Evolutionary conservation across 1,140 invertebrate species (phyloP).

Genomic region (Melanaphis sacchari): DNA sequence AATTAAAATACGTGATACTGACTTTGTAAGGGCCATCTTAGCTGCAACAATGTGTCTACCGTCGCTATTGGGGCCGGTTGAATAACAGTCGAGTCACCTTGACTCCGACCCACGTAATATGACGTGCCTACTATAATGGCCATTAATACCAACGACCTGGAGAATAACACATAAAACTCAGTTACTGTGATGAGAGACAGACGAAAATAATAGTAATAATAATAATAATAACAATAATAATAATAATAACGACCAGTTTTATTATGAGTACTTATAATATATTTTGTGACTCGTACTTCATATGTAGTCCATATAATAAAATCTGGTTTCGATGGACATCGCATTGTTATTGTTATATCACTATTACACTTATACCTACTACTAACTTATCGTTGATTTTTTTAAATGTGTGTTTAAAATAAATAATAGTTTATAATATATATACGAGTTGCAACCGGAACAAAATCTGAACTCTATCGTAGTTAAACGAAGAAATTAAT

Average conservation of each 20-base stretch:
- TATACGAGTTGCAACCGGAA: background rate
- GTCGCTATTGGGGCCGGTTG: background rate
- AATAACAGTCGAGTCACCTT: background rate
- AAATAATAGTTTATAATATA: background rate
- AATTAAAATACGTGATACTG: background rate
- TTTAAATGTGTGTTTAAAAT: background rate
- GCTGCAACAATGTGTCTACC: background rate
- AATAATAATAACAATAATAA: background rate
- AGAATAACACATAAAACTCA: background rate
- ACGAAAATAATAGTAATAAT: too few relatives aligned
- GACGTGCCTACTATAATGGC: slow-evolving; percentile 17
- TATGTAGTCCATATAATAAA: background rate
- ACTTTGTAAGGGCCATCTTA: slow-evolving; percentile 40
- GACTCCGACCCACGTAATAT: slow-evolving; percentile 13
- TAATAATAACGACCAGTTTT: background rate
- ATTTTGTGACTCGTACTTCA: background rate
- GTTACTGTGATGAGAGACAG: too few relatives aligned
- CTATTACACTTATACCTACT: background rate
- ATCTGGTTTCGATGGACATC: background rate
- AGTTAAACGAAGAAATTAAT: background rate
- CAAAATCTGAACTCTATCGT: background rate
- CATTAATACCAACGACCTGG: slow-evolving; percentile 32
- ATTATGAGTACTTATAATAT: background rate
- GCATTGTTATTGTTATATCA: background rate
- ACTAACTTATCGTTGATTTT: background rate